Conservation (phyloP, 2,888 invertebrate species). For the Pilophorus perplexus region DNA sequence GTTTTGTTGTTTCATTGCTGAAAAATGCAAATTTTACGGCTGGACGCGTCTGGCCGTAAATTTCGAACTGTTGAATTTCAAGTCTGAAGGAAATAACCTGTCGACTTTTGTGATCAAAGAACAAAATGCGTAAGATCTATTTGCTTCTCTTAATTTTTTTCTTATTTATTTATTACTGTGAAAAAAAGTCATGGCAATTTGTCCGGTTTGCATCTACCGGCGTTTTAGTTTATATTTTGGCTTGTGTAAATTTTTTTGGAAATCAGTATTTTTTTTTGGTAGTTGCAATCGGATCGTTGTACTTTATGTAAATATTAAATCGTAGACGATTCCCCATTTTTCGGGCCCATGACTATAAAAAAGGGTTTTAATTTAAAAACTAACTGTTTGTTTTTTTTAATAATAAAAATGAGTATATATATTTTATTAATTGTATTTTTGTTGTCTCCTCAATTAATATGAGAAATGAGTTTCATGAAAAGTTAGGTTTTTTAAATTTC, state of each 20-base stretch:
- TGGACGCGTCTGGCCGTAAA: constrained; percentile 7
- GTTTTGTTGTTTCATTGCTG: constrained; percentile 33
- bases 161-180: constrained; percentile 25
- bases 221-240: constrained; percentile 4
- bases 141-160: constrained; percentile 13
- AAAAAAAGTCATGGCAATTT: constrained; percentile 25
- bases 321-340: no score
- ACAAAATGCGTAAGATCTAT: neutral
- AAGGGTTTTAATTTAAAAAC: constrained; percentile 36
- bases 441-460: constrained; percentile 6
- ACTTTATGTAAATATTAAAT: no score
- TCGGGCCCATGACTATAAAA: no score
- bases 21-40: no score
- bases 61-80: neutral
- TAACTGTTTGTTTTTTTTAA: constrained; percentile 38
- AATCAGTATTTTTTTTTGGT: constrained; percentile 1
- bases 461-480: no score
- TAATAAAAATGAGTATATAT: constrained; percentile 38
- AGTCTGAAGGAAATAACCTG: no score
- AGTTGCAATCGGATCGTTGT: constrained; percentile 19
- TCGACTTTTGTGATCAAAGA: constrained; percentile 30
- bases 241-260: constrained; percentile 3
- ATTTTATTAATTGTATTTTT: constrained; percentile 35
- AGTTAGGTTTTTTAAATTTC: no score
- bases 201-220: constrained; percentile 23